Base-by-base conservation (phyloP, 2,888 invertebrate species). In the Clusia tigrina region DNA sequence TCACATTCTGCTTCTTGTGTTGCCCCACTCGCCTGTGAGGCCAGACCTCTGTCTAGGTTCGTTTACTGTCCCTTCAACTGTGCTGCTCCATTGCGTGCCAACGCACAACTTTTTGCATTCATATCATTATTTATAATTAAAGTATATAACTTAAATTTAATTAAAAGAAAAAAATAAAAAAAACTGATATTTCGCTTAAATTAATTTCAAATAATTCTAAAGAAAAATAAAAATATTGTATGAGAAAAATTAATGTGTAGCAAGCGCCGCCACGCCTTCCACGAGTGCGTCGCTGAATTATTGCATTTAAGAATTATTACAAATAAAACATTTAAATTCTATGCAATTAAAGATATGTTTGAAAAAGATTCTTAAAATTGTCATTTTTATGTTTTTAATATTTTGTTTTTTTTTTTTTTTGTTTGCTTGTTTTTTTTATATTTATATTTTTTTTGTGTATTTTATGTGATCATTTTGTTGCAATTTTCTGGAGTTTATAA, bases 351-450 rank as follows among this genome's bases (percentile, higher is more conserved):
- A 48, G n/a, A 22, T 42, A 17, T 48, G 48, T 18, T 48, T 22
- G 15, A 48, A 18, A 48, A 20, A 2, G 15, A 20, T 56, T 57
- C 26, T 54, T 54, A 10, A 15, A 32, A 15, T 42, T 62, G 25
- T 67, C 64, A 72, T 70, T 20, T 24, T 46, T 42, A 48, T 48
- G 69, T 74, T 74, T 74, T 66, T 67, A 69, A 68, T 75, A 70
- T 70, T 70, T 63, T 69, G 70, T 72, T 72, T 74, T 77, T 69
- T 77, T 75, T 74, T 71, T 68, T 69, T 67, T 55, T 38, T 12
- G n/a, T 55, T 55, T 10, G 26, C 24, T 60, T n/a, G 32, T 32
- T 24, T 60, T 60, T 60, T 12, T 63, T 58, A 55, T 56, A 46
- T 48, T 37, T 10, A 37, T 52, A 58, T 18, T 37, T 58, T 23